phyloP scores from a whole-genome alignment of 92 coral and sea anemone species.

The Chrysogorgia sp. region DNA sequence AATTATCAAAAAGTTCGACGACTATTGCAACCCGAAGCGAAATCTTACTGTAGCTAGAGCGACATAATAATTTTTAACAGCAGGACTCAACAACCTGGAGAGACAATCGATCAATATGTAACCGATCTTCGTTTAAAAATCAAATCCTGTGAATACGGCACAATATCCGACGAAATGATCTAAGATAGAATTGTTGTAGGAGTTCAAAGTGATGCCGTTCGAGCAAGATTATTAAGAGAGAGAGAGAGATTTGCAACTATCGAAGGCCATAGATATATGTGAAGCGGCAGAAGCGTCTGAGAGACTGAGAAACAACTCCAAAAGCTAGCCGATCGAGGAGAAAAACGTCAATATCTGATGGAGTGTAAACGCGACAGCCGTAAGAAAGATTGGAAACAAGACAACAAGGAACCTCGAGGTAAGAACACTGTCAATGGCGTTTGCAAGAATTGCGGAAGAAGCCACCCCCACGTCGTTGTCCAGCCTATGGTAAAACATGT shows the following conservation, averaged over 20 bases:
- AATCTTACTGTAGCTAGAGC: background rate
- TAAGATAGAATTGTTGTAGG: background rate
- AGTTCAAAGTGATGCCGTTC: background rate
- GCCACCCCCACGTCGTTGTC: background rate
- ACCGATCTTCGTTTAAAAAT: slow-evolving; percentile 4
- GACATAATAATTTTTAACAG: too few species aligned
- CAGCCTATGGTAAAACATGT: slow-evolving; percentile 2
- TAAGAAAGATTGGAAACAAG: background rate
- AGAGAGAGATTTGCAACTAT: background rate
- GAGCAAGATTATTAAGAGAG: slow-evolving; percentile 21
- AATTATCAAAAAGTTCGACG: slow-evolving; percentile 15
- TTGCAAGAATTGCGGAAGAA: slow-evolving; percentile 1
- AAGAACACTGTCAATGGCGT: background rate
- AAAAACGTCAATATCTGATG: background rate
- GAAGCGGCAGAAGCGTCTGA: slow-evolving; percentile 3
- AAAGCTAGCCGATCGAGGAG: slow-evolving; percentile 17
- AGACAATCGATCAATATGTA: slow-evolving; percentile 7
- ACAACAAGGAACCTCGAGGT: too few species aligned
- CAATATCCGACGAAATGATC: background rate
- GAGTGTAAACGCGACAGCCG: background rate
- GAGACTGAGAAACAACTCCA: background rate
- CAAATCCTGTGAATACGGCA: background rate
- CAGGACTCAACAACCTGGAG: background rate
- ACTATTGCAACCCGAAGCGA: slow-evolving; percentile 13
- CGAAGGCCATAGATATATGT: slow-evolving; percentile 16